Conservation (phyloP, 2,797 vertebrate genomes). For the Neoniphon sammara region DNA sequence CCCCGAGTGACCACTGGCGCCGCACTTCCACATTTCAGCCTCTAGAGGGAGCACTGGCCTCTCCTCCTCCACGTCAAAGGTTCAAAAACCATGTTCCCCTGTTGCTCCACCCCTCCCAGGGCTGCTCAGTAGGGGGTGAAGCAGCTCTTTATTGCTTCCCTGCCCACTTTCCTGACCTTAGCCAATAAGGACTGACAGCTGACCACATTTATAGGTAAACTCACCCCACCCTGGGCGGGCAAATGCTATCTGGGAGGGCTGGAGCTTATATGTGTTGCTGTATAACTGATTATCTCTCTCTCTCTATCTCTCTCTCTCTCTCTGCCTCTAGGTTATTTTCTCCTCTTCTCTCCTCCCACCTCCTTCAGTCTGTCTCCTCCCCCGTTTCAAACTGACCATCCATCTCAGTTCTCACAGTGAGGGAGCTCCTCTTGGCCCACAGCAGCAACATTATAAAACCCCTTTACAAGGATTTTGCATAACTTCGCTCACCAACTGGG, state of each 20-base stretch:
- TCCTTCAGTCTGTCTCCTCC: conserved; percentile 18
- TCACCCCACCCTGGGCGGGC: conserved; percentile 1
- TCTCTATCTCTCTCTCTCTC: neutral
- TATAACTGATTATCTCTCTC: neutral
- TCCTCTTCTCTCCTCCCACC: neutral
- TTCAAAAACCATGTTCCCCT: neutral
- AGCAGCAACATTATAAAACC: too few relatives aligned
- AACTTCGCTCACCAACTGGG: neutral
- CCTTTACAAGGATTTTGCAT: neutral
- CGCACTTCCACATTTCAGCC: conserved; percentile 53
- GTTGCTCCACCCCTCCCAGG: conserved; percentile 1
- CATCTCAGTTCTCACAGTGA: conserved; percentile 1
- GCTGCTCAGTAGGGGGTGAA: neutral
- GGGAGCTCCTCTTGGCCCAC: too few relatives aligned
- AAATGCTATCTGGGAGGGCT: neutral
- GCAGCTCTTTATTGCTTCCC: neutral
- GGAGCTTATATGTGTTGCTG: conserved; percentile 20
- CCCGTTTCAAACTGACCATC: neutral
- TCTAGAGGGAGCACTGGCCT: conserved; percentile 78
- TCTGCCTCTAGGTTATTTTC: conserved; percentile 8
- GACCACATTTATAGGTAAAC: conserved; percentile 12
- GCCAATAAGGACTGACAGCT: conserved; percentile 30
- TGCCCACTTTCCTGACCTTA: conserved; percentile 16
- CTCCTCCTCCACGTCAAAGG: conserved; percentile 42
- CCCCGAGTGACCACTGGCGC: conserved; percentile 55